Evolutionary conservation across 1,140 invertebrate genomes (phyloP), one percentile per base, ranked within the genome.

Genomic region (Cotesia chilonis): DNA sequence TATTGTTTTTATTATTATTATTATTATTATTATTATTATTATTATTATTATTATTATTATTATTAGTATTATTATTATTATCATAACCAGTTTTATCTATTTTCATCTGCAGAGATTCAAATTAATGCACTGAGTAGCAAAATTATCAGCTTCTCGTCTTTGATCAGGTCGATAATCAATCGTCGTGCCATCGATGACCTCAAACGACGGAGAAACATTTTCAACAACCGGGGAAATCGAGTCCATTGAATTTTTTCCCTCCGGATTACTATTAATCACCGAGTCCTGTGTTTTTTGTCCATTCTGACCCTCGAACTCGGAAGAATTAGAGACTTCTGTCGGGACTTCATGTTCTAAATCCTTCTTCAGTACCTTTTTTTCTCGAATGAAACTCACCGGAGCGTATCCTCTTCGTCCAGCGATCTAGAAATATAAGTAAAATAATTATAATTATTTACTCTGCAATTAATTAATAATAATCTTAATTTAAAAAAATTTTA

Each of bases 341-440:
- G 88, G 81, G 14, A 91, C 86, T 76, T 84, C 72, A 75, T 85
- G 75, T 7, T 75, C 67, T 17, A 87, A 80, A 5, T 87, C 80
- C n/a, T 80, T 83, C 20, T 84, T 77, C 5, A 88, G 70, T 51
- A 90, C 75, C 77, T 87, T 86, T 28, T 82, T 82, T 83, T 92
- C 91, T 65, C 82, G 80, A 3, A 91, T 75, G 77, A 92, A 90
- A 10, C 82, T 81, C 65, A 88, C 87, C 55, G 91, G 91, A 28
- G 90, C 89, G 84, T 94, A 95, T 57, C 94, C 94, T 75, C 88
- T 83, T 78, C 88, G 89, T 36, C 91, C 92, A 80, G 79, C 77
- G 41, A n/a, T 38, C n/a, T 60, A 59, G 66, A 47, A 51, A 70
- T 63, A 65, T 60, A 47, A 38, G 14, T 41, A 68, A 63, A 5